These are phyloP conservation scores for Phenganax marumi DNA, from an alignment of 92 coral and sea anemone species.

Conservation along the genomic window DNA sequence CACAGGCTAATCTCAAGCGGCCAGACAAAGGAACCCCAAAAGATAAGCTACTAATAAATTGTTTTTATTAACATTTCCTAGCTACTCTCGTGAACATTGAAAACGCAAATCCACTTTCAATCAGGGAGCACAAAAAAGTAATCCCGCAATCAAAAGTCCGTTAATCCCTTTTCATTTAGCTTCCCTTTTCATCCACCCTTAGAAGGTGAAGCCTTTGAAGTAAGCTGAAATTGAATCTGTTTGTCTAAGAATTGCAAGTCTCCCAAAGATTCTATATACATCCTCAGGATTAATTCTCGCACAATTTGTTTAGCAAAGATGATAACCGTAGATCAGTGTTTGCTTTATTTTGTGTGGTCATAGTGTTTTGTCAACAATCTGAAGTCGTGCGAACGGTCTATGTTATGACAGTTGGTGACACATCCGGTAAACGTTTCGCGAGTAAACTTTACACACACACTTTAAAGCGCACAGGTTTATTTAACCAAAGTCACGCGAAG, in stretches of 20 bases:
- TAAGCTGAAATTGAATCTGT: constrained; percentile 6
- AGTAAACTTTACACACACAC: constrained; percentile 14
- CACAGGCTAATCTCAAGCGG: constrained; percentile 19
- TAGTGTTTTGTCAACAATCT: constrained; percentile 27
- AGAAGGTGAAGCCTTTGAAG: constrained; percentile 8
- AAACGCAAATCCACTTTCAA: constrained; percentile 11
- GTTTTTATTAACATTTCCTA: constrained; percentile 3
- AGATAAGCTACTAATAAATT: constrained; percentile 1
- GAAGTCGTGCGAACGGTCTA: constrained; percentile 1
- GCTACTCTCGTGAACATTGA: constrained; percentile 13
- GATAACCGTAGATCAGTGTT: constrained; percentile 21
- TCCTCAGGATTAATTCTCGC: not conserved
- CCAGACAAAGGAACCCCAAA: constrained; percentile 21
- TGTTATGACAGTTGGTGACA: constrained; percentile 26
- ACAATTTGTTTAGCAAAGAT: constrained; percentile 17
- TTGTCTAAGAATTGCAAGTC: not conserved
- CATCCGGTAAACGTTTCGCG: constrained; percentile 2
- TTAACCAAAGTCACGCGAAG: constrained; percentile 2
- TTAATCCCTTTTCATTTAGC: constrained; percentile 8
- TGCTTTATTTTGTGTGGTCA: constrained; percentile 37
- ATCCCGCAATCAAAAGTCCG: constrained; percentile 16
- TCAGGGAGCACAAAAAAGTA: constrained; percentile 11
- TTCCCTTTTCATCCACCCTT: constrained; percentile 1
- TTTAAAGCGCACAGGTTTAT: constrained; percentile 16
- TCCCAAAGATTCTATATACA: constrained; percentile 1